Evolutionary conservation across 2,113 vertebrate genomes (phyloP).

Genomic region (Dendrocopos noguchii): DNA sequence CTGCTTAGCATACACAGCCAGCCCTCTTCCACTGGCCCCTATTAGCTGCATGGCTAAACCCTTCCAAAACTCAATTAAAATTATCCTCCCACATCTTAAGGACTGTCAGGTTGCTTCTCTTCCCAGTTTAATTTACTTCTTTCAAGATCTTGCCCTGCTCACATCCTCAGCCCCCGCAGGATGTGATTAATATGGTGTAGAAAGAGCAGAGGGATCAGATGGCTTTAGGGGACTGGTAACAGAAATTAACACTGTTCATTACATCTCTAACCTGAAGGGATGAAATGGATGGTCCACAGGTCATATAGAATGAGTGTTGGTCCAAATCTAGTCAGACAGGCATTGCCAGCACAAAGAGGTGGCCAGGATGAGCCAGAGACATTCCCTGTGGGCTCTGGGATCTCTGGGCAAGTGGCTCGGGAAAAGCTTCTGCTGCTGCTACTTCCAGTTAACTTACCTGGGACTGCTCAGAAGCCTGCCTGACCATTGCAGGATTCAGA

Average conservation of each 20-base stretch:
- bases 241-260: background rate
- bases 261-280: background rate
- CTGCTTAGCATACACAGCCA: slow-evolving; percentile 24
- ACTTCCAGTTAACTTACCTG: background rate
- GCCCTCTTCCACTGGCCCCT: slow-evolving; percentile 17
- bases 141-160: slow-evolving; percentile 5
- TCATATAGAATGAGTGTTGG: accelerated
- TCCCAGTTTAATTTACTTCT: slow-evolving; percentile 42
- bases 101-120: slow-evolving; percentile 9
- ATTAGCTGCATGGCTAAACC: slow-evolving; percentile 39
- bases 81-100: slow-evolving; percentile 43
- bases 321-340: background rate
- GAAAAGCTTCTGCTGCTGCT: background rate
- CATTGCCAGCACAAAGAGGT: background rate
- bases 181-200: background rate
- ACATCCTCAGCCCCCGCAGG: background rate
- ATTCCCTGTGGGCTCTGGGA: background rate
- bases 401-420: background rate
- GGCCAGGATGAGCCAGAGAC: background rate
- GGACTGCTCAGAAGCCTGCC: background rate
- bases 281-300: background rate
- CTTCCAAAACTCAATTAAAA: slow-evolving; percentile 58
- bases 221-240: background rate
- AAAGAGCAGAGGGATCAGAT: background rate
- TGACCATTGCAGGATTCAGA: background rate